Evolutionary conservation across 2,888 invertebrate species (phyloP), one percentile per base, ranked within the genome.

Genomic region (Nephrocerus scutellatus): DNA sequence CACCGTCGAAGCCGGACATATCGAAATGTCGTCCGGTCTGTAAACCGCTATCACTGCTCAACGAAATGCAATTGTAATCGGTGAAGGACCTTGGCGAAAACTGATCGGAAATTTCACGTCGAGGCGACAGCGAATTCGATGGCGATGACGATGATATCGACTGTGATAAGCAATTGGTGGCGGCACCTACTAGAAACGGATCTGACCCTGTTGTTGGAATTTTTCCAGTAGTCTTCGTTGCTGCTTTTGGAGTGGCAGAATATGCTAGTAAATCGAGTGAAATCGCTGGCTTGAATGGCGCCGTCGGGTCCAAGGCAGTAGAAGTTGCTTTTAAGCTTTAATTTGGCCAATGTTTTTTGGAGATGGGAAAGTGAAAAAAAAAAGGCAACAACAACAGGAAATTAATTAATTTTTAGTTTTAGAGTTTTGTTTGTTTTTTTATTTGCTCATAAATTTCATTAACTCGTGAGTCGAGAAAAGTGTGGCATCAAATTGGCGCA

Each of bases 281-380:
- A 39, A 59, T 60, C 47, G 63, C 56, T 44, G 67, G 60, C 54
- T 62, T 65, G 31, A 66, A 66, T 21, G 59, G n/a, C n/a, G n/a
- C n/a, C n/a, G n/a, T n/a, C n/a, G n/a, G n/a, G n/a, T n/a, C n/a
- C n/a, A n/a, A n/a, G n/a, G n/a, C n/a, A n/a, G 59, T 58, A 47
- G 53, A 58, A 44, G 57, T 56, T 36, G 59, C 60, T 57, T 61
- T 60, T 33, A 61, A 60, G 58, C 62, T 61, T 48, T 13, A n/a
- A n/a, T n/a, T n/a, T n/a, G n/a, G n/a, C n/a, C n/a, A n/a, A n/a
- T n/a, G n/a, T n/a, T n/a, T n/a, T n/a, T n/a, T n/a, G n/a, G n/a
- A n/a, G n/a, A n/a, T n/a, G n/a, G n/a, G n/a, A n/a, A n/a, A n/a
- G n/a, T n/a, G n/a, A n/a, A n/a, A n/a, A n/a, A n/a, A n/a, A n/a